Percentiles rank a stretch among this genome's conserved stretches.
Evolutionary conservation across 2,113 vertebrate genomes (phyloP).

Genomic region (Corythornis cristatus): DNA sequence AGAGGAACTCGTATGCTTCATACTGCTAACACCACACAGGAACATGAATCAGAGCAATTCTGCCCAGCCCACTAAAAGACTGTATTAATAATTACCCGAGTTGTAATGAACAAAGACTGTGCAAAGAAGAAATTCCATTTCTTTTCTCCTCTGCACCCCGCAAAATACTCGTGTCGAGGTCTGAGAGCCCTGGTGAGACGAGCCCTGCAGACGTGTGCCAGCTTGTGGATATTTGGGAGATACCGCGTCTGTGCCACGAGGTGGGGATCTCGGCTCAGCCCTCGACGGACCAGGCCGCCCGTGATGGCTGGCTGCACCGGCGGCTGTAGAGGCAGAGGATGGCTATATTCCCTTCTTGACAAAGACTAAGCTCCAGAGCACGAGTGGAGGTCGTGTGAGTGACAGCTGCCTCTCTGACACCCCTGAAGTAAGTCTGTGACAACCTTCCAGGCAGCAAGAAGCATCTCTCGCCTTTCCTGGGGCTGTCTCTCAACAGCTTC

Average conservation of each 20-base stretch:
- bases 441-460: background rate
- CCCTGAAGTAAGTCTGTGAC: background rate
- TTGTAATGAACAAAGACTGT: too few species aligned
- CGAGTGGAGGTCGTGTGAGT: rapidly evolving
- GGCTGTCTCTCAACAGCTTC: background rate
- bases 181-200: rapidly evolving
- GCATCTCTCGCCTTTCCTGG: too few species aligned
- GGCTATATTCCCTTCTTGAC: rapidly evolving
- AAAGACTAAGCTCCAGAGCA: background rate
- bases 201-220: rapidly evolving
- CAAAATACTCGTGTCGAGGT: too few species aligned
- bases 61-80: background rate
- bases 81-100: background rate
- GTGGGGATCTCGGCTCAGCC: background rate
- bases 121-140: too few species aligned
- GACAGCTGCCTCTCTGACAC: background rate
- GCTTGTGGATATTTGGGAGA: too few species aligned
- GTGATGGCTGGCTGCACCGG: rapidly evolving
- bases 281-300: rapidly evolving
- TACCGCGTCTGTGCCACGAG: background rate
- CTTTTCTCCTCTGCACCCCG: too few species aligned
- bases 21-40: background rate
- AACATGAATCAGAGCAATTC: background rate
- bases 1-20: background rate
- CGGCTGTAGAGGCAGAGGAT: rapidly evolving